Conservation (phyloP, 2,797 vertebrate genomes). For the Tamandua tetradactyla region DNA sequence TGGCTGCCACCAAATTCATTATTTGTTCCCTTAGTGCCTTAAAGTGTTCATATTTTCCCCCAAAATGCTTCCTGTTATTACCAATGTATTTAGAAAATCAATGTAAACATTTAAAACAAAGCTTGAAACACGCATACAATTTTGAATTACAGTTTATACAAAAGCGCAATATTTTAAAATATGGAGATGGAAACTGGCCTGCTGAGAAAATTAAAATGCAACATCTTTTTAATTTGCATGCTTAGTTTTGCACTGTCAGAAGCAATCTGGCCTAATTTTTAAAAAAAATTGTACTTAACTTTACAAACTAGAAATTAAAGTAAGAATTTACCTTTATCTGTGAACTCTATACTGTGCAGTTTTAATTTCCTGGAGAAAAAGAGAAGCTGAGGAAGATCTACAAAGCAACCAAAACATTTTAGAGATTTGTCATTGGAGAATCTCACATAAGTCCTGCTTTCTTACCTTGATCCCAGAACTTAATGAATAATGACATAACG, state of each 20-base stretch:
- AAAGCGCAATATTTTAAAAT: neutral
- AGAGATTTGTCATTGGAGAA: neutral
- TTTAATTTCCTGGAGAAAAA: neutral
- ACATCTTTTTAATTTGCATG: neutral
- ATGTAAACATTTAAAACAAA: neutral
- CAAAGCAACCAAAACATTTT: neutral
- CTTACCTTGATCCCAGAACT: neutral
- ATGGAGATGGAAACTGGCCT: neutral
- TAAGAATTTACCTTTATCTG: neutral
- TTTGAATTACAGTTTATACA: neutral
- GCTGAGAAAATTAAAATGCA: slow-evolving; percentile 5
- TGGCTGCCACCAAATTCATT: neutral
- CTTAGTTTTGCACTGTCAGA: neutral
- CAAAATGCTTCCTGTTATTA: neutral
- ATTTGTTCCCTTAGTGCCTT: neutral
- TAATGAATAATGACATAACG: neutral
- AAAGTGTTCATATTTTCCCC: neutral
- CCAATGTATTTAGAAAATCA: neutral
- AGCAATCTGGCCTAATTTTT: neutral
- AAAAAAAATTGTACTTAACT: neutral
- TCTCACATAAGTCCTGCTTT: neutral
- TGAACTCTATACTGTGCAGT: neutral
- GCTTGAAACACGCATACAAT: neutral
- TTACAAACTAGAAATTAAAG: neutral
- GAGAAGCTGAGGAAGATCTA: neutral